Evolutionary conservation across 2,113 vertebrate species (phyloP), one percentile per base, ranked within the genome.

Genomic region (Anas platyrhynchos): DNA sequence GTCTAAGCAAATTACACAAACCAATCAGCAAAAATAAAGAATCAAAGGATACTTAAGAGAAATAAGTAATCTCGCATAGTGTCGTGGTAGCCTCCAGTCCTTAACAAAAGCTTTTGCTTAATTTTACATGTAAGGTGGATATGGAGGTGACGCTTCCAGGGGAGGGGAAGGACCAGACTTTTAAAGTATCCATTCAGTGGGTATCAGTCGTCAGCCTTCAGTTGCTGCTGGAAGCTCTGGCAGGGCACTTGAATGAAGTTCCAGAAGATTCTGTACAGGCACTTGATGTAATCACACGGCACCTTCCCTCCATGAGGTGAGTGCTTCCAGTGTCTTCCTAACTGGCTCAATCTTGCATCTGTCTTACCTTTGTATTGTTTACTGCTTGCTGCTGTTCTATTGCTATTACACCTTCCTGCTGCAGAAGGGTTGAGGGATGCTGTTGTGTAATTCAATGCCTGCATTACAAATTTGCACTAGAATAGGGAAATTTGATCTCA

Each of bases 111-210:
- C 38, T 41, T 71, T 16, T 89, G 65, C 43, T 86, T 55, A 5
- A 48, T 67, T 88, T 69, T 61, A 62, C 94, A 63, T 83, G 59
- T 75, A 91, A 99, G 99, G 99, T 99, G 98, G 99, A 99, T 86
- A 98, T 99, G 98, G 99, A 99, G 97, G 99, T 99, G 96, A 99
- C 99, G 1, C 98, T 99, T 86, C 99, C 99, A 36, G 99, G 99
- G 12, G 99, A 99, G 96, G 99, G 99, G 74, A 99, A 99, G 96
- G 99, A 99, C 95, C 99, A 99, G 98, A 99, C 99, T 1, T 99
- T 99, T 91, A 99, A 99, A 97, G 99, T 99, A 73, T 99, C 99
- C 55, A 98, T 99, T 97, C 99, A 99, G 96, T 99, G 99, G 99
- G 99, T 99, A 91, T 99, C 99, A 3, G 99, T 99, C 16, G 99